Base-by-base conservation (phyloP, 2,888 invertebrate species). In the Coelinius sp. region DNA sequence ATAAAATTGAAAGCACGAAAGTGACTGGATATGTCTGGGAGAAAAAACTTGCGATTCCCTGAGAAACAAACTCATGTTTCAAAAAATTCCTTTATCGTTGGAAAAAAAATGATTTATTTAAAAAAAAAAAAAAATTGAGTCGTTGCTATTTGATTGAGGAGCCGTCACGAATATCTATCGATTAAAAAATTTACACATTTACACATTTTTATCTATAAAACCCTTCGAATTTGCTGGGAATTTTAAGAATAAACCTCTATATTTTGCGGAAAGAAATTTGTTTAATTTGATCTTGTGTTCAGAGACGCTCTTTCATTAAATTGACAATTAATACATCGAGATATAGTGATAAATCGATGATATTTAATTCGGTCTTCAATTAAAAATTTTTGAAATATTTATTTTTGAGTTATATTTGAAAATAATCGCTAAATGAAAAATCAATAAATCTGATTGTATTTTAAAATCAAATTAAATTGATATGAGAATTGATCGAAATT, bases 71-170 rank as follows among this genome's bases (percentile, higher is more conserved):
- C 41, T 63, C 38, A 62, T 63, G 38, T 27, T 17, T 53, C 5
- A 7, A 20, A 35, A n/a, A 25, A 49, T 31, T 49, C 12, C 38
- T 62, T 66, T 63, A 35, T 52, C 63, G 63, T 20, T 12, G 31
- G 17, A 31, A 44, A 49, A 49, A 5, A 49, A 49, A 49, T 17
- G 0, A 14, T 59, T 20, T 41, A 41, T 14, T 41, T 14, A 1
- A n/a, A n/a, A n/a, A n/a, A 35, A 59, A 59, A 31, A 27, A 27
- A 27, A n/a, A 8, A 24, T 59, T 76, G 76, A 80, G 75, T 79
- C 77, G 73, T 74, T 75, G 56, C 76, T 74, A 78, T 82, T 83
- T 82, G 82, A 83, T 82, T 82, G 81, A 82, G 81, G 83, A 83
- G 75, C 76, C 74, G 66, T 62, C 65, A 66, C 71, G 77, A 78